phyloP scores from a whole-genome alignment of 2,888 invertebrate genomes.

The Machimus atricapillus region DNA sequence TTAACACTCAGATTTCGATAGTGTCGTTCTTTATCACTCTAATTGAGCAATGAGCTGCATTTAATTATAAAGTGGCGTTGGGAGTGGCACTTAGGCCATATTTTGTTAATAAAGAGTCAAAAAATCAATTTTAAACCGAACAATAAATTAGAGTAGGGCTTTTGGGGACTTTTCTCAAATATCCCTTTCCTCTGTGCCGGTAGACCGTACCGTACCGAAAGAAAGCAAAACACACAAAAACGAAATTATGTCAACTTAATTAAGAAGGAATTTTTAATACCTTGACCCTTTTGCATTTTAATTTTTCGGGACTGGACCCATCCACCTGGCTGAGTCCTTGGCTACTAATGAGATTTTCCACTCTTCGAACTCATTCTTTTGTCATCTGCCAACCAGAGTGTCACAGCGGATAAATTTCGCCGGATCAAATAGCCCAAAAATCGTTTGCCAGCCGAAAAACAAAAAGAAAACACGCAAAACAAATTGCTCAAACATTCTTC shows the following conservation, averaged over 20 bases:
- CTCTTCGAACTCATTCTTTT: neutral
- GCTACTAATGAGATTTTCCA: neutral
- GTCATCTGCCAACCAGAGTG: neutral
- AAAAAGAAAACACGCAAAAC: neutral
- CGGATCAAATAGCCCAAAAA: neutral
- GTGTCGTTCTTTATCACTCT: neutral
- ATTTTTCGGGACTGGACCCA: neutral
- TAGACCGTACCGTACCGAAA: neutral
- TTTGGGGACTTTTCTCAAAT: neutral
- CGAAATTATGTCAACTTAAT: slow-evolving; percentile 5
- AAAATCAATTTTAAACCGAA: neutral
- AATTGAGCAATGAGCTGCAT: neutral
- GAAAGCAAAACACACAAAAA: neutral
- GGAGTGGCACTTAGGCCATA: neutral
- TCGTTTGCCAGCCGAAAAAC: neutral
- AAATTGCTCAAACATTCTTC: neutral
- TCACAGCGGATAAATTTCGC: slow-evolving; percentile 9
- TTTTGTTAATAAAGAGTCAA: neutral
- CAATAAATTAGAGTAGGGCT: neutral
- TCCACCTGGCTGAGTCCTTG: neutral
- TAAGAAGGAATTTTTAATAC: neutral
- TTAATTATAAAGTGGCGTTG: neutral
- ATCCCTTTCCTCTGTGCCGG: neutral
- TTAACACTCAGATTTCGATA: neutral
- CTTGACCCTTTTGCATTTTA: neutral